These are phyloP conservation scores for Brotula barbata DNA, from an alignment of 2,797 vertebrate species.

Conservation along the genomic window DNA sequence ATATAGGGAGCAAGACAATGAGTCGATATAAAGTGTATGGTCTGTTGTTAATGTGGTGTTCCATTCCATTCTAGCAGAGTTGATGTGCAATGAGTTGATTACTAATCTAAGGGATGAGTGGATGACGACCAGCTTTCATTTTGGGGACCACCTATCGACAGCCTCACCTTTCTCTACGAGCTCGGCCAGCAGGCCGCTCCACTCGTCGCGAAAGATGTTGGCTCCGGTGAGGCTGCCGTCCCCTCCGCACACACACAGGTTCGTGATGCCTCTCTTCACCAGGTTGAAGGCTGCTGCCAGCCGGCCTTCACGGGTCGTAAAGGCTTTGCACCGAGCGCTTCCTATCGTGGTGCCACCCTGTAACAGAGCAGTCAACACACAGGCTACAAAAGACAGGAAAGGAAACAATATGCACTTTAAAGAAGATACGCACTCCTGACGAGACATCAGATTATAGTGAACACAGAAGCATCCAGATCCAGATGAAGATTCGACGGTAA, in stretches of 20 bases:
- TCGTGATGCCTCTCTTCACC: constrained; percentile 90
- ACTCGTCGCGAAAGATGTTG: constrained; percentile 91
- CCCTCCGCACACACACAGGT: constrained; percentile 94
- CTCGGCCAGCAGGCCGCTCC: constrained; percentile 87
- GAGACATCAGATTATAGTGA: not conserved
- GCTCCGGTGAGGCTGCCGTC: constrained; percentile 96
- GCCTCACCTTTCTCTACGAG: constrained; percentile 84
- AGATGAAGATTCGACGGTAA: too few species aligned
- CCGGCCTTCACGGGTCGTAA: constrained; percentile 86
- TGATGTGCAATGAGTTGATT: too few species aligned
- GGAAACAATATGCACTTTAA: not conserved
- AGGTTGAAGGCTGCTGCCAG: constrained; percentile 87
- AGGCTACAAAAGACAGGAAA: not conserved
- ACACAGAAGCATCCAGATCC: too few species aligned
- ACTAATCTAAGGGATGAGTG: too few species aligned
- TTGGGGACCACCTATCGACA: too few species aligned
- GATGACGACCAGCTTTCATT: too few species aligned
- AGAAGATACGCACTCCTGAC: not conserved
- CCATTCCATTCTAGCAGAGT: too few species aligned
- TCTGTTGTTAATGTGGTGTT: too few species aligned
- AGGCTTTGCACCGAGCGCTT: constrained; percentile 92
- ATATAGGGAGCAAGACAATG: too few species aligned
- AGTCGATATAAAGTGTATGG: too few species aligned
- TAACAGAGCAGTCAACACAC: constrained; percentile 4
- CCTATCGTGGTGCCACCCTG: constrained; percentile 95